Evolutionary conservation across 2,797 vertebrate genomes (phyloP), one percentile per base, ranked within the genome.

Genomic region (Clamator glandarius): DNA sequence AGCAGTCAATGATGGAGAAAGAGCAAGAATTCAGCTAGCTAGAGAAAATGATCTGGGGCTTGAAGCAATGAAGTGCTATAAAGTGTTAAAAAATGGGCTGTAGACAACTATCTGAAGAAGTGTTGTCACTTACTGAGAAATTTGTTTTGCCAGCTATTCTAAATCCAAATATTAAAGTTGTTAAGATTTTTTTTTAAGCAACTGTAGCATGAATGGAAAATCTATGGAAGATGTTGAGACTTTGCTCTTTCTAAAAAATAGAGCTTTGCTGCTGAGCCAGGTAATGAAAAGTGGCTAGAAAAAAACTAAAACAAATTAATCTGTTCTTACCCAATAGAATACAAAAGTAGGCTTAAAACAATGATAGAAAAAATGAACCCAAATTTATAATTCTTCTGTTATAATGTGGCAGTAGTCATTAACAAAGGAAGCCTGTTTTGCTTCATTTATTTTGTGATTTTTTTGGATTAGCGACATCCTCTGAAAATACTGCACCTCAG

Each of bases 71-170:
- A 67, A 95, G 87, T 84, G 54, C n/a, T 73, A 90, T 79, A 82
- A 91, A 96, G 80, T 48, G 89, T 91, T 94, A 88, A 95, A 94
- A 96, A 95, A 93, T 87, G 91, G 67, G 85, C 80, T 96, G 92
- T 92, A 91, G 83, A 93, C 79, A 94, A 70, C 83, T 76, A 28
- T 91, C 29, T 86, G 80, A 94, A 62, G 73, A 96, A 88, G 92
- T 91, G 85, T 94, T 95, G 92, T 95, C 91, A 90, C 79, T 96
- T 95, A 81, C 87, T 88, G 85, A 92, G 83, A 92, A 84, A 88
- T 75, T 81, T 87, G 70, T 44, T 88, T 76, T 96, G 85, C 93
- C 59, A 95, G 77, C 61, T 92, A 96, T 73, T 84, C 9, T 68
- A 84, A 87, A 50, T 88, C 89, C 89, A 95, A 92, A 90, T 91